Evolutionary conservation across 2,113 vertebrate species (phyloP).

Genomic region (Tachuris rubrigastra): DNA sequence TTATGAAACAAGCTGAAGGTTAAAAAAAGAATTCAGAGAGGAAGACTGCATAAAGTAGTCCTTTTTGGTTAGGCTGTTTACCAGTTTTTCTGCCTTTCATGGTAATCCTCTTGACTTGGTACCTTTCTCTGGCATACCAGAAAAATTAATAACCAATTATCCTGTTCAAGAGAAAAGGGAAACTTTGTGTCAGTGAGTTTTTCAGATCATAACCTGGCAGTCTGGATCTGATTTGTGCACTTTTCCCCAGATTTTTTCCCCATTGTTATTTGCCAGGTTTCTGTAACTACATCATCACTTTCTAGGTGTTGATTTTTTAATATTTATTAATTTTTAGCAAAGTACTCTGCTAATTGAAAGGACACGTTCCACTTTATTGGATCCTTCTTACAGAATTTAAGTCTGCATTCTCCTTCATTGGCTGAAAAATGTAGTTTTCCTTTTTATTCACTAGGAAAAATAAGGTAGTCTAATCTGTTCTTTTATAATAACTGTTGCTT

Average conservation of each 20-base stretch:
- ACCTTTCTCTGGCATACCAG: neutral
- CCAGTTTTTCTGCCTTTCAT: neutral
- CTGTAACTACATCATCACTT: neutral
- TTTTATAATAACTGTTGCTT: neutral
- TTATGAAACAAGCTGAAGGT: neutral
- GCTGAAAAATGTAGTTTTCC: neutral
- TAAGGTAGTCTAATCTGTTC: neutral
- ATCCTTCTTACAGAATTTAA: neutral
- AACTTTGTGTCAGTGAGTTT: neutral
- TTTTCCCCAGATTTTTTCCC: neutral
- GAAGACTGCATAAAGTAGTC: neutral
- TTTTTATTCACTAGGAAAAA: neutral
- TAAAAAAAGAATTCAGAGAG: neutral
- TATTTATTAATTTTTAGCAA: neutral
- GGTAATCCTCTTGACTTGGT: neutral
- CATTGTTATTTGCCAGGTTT: neutral
- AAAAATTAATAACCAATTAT: neutral
- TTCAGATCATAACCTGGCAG: neutral
- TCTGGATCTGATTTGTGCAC: neutral
- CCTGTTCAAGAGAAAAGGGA: neutral
- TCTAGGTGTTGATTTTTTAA: neutral
- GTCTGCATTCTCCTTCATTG: neutral
- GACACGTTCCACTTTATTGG: neutral
- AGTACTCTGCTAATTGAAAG: neutral
- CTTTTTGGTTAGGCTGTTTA: neutral